Evolutionary conservation across 1,140 invertebrate genomes (phyloP), one percentile per base, ranked within the genome.

Genomic region (Hypothenemus hampei): DNA sequence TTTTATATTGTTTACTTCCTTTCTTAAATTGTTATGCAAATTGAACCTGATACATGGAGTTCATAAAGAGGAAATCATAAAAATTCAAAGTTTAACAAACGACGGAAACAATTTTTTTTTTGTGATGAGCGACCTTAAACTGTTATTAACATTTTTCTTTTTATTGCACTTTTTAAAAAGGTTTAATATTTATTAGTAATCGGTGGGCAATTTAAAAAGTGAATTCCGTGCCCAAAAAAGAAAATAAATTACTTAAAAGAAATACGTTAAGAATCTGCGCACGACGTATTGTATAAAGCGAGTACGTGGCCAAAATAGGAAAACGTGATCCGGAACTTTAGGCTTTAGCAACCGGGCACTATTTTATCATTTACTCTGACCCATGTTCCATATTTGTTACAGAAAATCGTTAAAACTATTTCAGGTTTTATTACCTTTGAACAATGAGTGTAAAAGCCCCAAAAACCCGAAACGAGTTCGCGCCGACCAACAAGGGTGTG

Each of bases 271-370:
- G 37, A 56, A 56, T 56, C 53, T 56, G 53, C 44, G 36, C 53
- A 56, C 45, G 53, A 56, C 45, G 45, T 46, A 48, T 56, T 56
- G 48, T 56, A 56, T 56, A 56, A 56, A 48, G 53, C 44, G 43
- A 35, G 45, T 48, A 56, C 53, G 53, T 56, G 53, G 53, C 24
- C 53, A 39, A 56, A 56, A 56, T 56, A 46, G 36, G 13, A 29
- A 45, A 48, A 56, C 53, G 44, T 56, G 53, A 48, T 24, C 53
- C 37, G 22, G 45, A 35, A 46, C 44, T 45, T 21, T 23, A 41
- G 26, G 33, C 37, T 45, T 4, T 22, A 20, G 43, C 44, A 40
- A 54, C 53, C 31, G 21, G n/a, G 26, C 45, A 26, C 35, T 41
- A 56, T 56, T 46, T 46, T 56, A 56, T 48, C 44, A 56, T 46